Conservation (phyloP, 2,113 vertebrate species). For the Pteronura brasiliensis region DNA sequence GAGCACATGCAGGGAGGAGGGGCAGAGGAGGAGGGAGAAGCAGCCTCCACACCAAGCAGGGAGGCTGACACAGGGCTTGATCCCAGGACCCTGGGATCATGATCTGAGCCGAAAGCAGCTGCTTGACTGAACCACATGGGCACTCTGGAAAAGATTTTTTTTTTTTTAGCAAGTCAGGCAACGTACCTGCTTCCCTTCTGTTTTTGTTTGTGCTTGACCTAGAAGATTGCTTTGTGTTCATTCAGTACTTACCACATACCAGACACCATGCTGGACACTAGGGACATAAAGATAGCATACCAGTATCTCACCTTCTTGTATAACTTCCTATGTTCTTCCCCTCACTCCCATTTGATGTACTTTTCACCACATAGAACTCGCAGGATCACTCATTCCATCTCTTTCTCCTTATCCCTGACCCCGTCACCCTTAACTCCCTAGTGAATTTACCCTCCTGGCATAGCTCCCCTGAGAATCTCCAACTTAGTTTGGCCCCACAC, state of each 20-base stretch:
- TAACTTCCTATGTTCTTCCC: background rate
- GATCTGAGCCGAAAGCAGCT: background rate
- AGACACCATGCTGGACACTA: background rate
- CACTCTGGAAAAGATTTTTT: background rate
- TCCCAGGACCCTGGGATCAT: too few relatives aligned
- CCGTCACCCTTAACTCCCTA: background rate
- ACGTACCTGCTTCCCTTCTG: background rate
- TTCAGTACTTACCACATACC: background rate
- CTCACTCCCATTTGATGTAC: background rate
- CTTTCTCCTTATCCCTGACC: background rate
- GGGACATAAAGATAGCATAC: background rate
- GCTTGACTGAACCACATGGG: background rate
- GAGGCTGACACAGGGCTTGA: background rate
- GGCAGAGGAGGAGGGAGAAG: background rate
- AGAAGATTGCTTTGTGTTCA: constrained; percentile 15
- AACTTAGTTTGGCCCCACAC: background rate
- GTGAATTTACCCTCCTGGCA: background rate
- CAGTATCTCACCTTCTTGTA: background rate
- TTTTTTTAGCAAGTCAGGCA: background rate
- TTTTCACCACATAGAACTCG: background rate
- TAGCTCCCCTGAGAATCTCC: background rate
- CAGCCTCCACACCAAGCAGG: background rate
- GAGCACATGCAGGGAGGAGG: background rate
- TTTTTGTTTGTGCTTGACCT: background rate
- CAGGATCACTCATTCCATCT: background rate